phyloP scores from a whole-genome alignment of 2,888 invertebrate genomes.

The Epirrhoe tristata region DNA sequence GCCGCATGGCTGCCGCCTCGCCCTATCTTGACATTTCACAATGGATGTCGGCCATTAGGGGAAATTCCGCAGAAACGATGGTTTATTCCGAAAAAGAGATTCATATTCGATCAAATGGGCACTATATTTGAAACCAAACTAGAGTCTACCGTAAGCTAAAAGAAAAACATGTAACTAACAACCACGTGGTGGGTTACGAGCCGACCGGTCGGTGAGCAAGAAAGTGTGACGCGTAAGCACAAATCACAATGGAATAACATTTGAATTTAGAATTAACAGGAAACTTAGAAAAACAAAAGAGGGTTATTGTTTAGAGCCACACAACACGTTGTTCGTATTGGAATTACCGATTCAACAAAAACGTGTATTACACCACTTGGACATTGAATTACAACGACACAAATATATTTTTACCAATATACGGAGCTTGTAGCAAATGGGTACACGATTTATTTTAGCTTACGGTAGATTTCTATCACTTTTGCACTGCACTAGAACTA shows the following conservation, averaged over 20 bases:
- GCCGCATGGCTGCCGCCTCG: constrained; percentile 83
- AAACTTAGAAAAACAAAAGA: constrained; percentile 37
- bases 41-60: constrained; percentile 79
- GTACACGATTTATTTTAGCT: constrained; percentile 46
- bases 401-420: background rate
- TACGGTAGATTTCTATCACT: constrained; percentile 61
- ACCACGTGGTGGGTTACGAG: constrained; percentile 84
- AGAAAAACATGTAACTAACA: constrained; percentile 59
- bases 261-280: constrained; percentile 52
- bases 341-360: constrained; percentile 10
- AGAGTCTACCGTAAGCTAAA: constrained; percentile 32
- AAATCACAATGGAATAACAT: constrained; percentile 47
- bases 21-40: constrained; percentile 84
- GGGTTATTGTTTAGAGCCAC: constrained; percentile 34
- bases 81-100: constrained; percentile 27
- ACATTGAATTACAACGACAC: constrained; percentile 6
- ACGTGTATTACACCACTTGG: constrained; percentile 33
- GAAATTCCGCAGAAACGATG: constrained; percentile 42
- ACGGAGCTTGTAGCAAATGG: background rate
- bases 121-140: constrained; percentile 23
- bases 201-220: constrained; percentile 65
- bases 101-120: background rate
- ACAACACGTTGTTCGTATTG: constrained; percentile 37
- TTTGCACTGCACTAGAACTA: constrained; percentile 76
- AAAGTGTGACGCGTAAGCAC: constrained; percentile 81